Base-by-base conservation (phyloP, 2,888 invertebrate genomes). In the Cheilosia pagana region DNA sequence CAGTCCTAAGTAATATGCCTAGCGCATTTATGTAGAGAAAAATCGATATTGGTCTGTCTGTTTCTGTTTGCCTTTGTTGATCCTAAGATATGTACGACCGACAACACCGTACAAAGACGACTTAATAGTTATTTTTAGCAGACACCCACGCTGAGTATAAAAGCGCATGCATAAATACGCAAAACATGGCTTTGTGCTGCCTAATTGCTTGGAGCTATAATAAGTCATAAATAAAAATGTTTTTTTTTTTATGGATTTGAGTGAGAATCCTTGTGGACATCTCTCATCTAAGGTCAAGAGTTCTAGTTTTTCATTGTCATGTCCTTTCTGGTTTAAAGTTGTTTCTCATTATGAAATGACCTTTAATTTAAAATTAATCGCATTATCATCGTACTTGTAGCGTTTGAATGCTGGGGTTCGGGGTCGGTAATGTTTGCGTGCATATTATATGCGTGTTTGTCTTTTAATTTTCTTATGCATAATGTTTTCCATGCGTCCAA, bases 201-300 rank as follows among this genome's bases (percentile, higher is more conserved):
- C 16, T 53, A 53, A 67, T 67, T 67, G 52, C 53, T 67, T 43
- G 28, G 28, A 41, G 53, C 52, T 67, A 2, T 35, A 67, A 53
- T 53, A 53, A 41, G 28, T 53, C 43, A 67, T 41, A 23, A 65
- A 28, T 3, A 5, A 23, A 16, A 5, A 23, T 65, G 39, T 39
- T 35, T 35, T 28, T 28, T 28, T 28, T 0, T 3, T 39, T 39
- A 59, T 12, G 48, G 19, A 28, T 25, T 35, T 48, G n/a, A 48
- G 63, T 45, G 43, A 16, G n/a, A 41, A 41, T 65, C 14, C 19
- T 19, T 41, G 41, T 53, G 53, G 67, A 41, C 67, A 53, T 53
- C 52, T 53, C 52, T 52, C 39, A 39, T 65, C 5, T 28, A 41
- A 67, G 67, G 53, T 67, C 67, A 67, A 53, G 41, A 39, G 41